These are phyloP conservation scores for Dasypolia templi DNA, from an alignment of 2,888 invertebrate species.

Conservation along the genomic window DNA sequence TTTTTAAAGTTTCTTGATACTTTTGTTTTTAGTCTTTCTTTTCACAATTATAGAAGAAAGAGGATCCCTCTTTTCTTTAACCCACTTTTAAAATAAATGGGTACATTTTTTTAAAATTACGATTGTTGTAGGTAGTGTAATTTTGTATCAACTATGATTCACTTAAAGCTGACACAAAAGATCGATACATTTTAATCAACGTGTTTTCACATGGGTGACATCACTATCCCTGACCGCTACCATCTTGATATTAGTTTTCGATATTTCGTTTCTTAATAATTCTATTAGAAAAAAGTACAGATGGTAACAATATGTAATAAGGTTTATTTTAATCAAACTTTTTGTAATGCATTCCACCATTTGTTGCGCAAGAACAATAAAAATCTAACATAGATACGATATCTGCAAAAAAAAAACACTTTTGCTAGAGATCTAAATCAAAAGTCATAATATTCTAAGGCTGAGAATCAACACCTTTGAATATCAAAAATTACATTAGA, in stretches of 20 bases:
- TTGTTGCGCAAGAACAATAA: neutral
- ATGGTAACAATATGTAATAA: slow-evolving; percentile 19
- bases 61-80: too few species aligned
- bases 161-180: neutral
- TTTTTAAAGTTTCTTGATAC: too few species aligned
- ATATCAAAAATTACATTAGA: neutral
- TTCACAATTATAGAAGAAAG: too few species aligned
- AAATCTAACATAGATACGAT: neutral
- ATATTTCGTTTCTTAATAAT: slow-evolving; percentile 67
- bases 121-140: too few species aligned
- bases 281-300: slow-evolving; percentile 63
- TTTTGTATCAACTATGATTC: neutral
- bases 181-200: slow-evolving; percentile 36
- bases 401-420: neutral
- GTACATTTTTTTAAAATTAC: too few species aligned
- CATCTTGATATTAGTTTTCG: slow-evolving; percentile 66
- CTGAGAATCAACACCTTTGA: neutral
- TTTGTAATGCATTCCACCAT: slow-evolving; percentile 17
- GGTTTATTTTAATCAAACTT: slow-evolving; percentile 27
- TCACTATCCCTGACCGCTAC: slow-evolving; percentile 67
- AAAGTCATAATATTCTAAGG: neutral
- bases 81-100: too few species aligned
- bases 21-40: too few species aligned
- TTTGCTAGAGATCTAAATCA: neutral
- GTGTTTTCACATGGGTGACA: slow-evolving; percentile 33